These are phyloP conservation scores for Manis pentadactyla DNA, from an alignment of 2,797 vertebrate genomes.

Conservation along the genomic window DNA sequence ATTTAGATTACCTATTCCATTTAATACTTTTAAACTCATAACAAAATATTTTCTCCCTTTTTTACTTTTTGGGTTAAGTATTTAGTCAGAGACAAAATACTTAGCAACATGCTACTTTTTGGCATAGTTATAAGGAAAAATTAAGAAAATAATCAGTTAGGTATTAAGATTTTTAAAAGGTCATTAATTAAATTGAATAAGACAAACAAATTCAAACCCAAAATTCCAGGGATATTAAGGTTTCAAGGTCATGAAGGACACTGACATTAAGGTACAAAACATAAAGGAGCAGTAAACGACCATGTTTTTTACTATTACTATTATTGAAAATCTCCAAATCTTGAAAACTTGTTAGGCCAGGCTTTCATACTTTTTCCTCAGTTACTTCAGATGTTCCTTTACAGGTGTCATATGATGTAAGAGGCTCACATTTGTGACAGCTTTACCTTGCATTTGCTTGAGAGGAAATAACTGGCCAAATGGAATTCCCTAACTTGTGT, in stretches of 20 bases:
- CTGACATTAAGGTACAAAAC: background rate
- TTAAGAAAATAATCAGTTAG: background rate
- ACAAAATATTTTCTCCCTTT: background rate
- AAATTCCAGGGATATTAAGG: background rate
- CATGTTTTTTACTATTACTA: background rate
- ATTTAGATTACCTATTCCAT: background rate
- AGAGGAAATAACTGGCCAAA: conserved; percentile 31
- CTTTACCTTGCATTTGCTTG: background rate
- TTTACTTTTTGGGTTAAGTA: background rate
- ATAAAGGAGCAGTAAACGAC: background rate
- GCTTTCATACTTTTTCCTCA: background rate
- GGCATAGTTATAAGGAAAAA: background rate
- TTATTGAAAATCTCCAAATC: background rate
- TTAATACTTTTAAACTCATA: background rate
- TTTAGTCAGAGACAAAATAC: background rate
- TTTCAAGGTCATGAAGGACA: background rate
- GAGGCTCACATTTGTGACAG: background rate
- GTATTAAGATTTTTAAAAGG: background rate
- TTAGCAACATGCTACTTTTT: background rate
- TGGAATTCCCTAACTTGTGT: background rate
- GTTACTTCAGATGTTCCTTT: conserved; percentile 2
- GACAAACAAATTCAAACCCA: background rate
- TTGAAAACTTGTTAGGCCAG: background rate
- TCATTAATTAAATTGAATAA: background rate
- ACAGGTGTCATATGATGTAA: background rate